Percentiles rank a stretch among this genome's conserved stretches.
Evolutionary conservation across 2,113 vertebrate species (phyloP).

Genomic region (Ranitomeya variabilis): DNA sequence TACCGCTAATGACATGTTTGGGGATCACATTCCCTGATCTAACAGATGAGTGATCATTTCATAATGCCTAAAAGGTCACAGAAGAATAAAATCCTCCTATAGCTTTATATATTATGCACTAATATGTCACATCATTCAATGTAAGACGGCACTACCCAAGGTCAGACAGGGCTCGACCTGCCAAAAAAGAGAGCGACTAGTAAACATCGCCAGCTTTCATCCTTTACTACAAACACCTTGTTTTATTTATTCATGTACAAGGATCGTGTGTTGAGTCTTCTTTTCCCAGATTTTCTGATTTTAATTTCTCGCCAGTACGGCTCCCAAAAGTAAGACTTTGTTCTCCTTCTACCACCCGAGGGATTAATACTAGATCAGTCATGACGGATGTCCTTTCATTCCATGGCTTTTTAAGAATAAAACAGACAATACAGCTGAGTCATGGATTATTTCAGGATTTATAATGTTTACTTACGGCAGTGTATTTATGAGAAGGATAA

Average conservation of each 20-base stretch:
- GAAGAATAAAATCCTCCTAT: not conserved
- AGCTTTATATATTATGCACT: slow-evolving; percentile 27
- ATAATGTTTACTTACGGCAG: slow-evolving; percentile 11
- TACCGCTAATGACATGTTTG: not conserved
- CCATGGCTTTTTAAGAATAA: not conserved
- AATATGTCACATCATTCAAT: not conserved
- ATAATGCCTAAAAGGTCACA: slow-evolving; percentile 15
- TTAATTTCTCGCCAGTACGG: not conserved
- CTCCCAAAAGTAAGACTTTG: not conserved
- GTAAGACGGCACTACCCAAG: not conserved
- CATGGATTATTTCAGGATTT: not conserved
- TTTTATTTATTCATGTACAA: slow-evolving; percentile 27
- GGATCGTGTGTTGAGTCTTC: not conserved
- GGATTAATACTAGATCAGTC: slow-evolving; percentile 18
- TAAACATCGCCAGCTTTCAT: slow-evolving; percentile 18
- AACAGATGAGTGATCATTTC: slow-evolving; percentile 29
- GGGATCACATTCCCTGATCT: not conserved
- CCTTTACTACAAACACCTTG: not conserved
- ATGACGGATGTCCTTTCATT: not conserved
- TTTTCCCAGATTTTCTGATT: not conserved
- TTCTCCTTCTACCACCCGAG: not conserved
- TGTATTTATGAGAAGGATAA: not conserved
- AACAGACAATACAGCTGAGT: not conserved
- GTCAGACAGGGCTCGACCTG: not conserved
- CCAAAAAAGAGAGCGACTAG: not conserved